Conservation (phyloP, 2,888 invertebrate genomes). For the Caenorhabditis becei region DNA sequence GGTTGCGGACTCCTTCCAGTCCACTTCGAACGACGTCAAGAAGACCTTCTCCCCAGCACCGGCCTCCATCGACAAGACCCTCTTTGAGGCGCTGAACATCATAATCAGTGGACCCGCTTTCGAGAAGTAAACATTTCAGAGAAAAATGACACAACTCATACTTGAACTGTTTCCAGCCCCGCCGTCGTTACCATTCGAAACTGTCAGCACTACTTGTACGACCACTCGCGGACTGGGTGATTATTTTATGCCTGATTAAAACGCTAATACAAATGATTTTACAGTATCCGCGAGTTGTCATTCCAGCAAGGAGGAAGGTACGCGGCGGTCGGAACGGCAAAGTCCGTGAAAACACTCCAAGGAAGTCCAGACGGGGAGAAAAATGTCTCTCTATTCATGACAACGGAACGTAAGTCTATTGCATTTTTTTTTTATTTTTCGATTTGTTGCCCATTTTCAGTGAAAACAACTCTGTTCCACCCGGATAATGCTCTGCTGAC, state of each 20-base stretch:
- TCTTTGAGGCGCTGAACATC: constrained; percentile 22
- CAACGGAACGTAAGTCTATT: constrained; percentile 18
- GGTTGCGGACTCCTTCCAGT: constrained; percentile 7
- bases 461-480: constrained; percentile 27
- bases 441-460: constrained; percentile 29
- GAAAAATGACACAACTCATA: background rate
- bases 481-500: constrained; percentile 1
- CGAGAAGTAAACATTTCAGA: constrained; percentile 7
- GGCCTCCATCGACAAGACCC: constrained; percentile 5
- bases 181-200: constrained; percentile 17
- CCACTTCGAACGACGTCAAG: constrained; percentile 21
- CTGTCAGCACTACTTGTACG: constrained; percentile 28
- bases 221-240: background rate
- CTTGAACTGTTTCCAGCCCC: constrained; percentile 15
- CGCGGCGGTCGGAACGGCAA: constrained; percentile 14
- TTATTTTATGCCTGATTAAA: background rate
- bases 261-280: too few species aligned
- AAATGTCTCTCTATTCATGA: constrained; percentile 11
- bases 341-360: constrained; percentile 14
- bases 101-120: constrained; percentile 12
- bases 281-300: background rate
- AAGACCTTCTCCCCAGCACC: background rate
- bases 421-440: background rate
- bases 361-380: constrained; percentile 6
- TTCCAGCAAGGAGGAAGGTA: constrained; percentile 1